Conservation (phyloP, 30 jellyfish, hydroid and myxozoan genomes). For the Clytia hemisphaerica region DNA sequence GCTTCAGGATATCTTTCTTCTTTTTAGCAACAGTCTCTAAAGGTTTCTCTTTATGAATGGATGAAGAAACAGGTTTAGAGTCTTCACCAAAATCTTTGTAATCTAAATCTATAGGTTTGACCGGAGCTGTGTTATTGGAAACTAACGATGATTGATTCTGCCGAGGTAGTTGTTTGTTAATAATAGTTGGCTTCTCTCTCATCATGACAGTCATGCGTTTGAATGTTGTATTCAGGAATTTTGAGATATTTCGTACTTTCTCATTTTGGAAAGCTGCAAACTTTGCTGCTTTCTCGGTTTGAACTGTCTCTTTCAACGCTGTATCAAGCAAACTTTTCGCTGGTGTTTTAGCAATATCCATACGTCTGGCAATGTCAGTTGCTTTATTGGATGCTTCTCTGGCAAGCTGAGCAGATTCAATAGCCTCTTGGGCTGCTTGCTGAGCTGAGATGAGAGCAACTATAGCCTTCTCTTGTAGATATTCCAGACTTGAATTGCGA, state of each 20-base stretch:
- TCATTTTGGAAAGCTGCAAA: constrained; percentile 31
- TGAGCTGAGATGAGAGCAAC: constrained; percentile 83
- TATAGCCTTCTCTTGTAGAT: constrained; percentile 82
- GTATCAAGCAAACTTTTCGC: constrained; percentile 16
- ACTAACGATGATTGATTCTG: too few relatives aligned
- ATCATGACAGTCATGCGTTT: too few relatives aligned
- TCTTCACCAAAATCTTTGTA: too few relatives aligned
- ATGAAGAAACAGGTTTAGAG: too few relatives aligned
- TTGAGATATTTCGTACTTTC: constrained; percentile 39
- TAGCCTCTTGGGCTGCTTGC: constrained; percentile 84
- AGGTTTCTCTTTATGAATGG: too few relatives aligned
- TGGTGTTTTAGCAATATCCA: constrained; percentile 13
- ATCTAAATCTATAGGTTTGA: too few relatives aligned
- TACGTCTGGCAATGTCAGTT: constrained; percentile 9
- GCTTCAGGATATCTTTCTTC: too few relatives aligned
- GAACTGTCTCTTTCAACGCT: constrained; percentile 34
- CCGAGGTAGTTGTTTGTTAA: too few relatives aligned
- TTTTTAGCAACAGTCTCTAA: too few relatives aligned
- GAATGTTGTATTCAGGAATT: too few relatives aligned
- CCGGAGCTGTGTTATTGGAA: too few relatives aligned
- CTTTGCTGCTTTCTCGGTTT: constrained; percentile 60
- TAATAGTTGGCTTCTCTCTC: too few relatives aligned
- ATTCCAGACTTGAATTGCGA: constrained; percentile 73
- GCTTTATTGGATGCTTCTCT: constrained; percentile 58
- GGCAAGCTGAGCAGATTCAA: constrained; percentile 58